A percentile compares a stretch with the other conserved stretches of the same genome.
Evolutionary conservation across 1,140 invertebrate genomes (phyloP).

Genomic region (Potamilus streckersoni): DNA sequence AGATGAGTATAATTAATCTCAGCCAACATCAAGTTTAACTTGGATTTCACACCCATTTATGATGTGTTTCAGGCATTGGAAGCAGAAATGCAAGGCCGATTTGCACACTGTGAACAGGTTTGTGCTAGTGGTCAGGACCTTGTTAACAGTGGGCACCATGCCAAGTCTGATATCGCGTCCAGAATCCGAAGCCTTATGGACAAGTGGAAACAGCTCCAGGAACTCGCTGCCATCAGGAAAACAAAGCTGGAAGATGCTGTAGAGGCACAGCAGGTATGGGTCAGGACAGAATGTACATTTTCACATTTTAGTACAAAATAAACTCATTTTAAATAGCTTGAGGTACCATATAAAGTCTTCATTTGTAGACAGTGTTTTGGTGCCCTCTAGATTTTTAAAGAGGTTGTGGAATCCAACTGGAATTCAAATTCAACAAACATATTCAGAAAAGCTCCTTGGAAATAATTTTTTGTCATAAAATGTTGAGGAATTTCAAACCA

Average conservation of each 20-base stretch:
- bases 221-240: conserved; percentile 84
- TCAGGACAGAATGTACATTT: no score
- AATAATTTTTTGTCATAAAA: no score
- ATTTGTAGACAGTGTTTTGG: no score
- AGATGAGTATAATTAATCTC: no score
- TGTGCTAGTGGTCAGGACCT: conserved; percentile 80
- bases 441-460: no score
- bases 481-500: no score
- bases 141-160: conserved; percentile 84
- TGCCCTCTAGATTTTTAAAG: no score
- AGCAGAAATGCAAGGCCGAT: conserved; percentile 90
- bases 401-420: no score
- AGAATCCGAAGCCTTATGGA: conserved; percentile 84
- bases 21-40: not conserved
- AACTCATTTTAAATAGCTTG: no score
- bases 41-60: conserved; percentile 6
- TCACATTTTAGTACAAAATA: no score
- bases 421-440: no score
- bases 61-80: conserved; percentile 75
- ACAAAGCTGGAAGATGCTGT: conserved; percentile 93
- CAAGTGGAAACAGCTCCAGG: conserved; percentile 87
- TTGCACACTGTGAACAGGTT: conserved; percentile 83
- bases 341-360: no score
- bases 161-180: conserved; percentile 72
- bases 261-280: conserved; percentile 85